Conservation (phyloP, 2,888 invertebrate genomes). For the Rhingia campestris region DNA sequence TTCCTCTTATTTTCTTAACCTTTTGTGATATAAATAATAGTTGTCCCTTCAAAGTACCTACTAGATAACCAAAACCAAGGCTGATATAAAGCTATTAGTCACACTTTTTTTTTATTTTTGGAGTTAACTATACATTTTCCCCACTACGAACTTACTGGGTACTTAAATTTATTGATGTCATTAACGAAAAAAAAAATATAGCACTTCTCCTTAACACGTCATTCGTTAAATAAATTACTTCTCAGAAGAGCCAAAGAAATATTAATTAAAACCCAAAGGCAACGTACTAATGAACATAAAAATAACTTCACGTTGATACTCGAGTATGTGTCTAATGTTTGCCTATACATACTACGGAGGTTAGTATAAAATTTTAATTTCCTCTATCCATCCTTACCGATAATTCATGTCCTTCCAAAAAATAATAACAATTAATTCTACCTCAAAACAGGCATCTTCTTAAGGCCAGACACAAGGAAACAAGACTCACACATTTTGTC, state of each 20-base stretch:
- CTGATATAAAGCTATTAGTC: too few relatives aligned
- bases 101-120: too few relatives aligned
- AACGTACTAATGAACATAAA: slow-evolving; percentile 22
- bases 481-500: slow-evolving; percentile 22
- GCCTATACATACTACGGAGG: background rate
- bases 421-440: slow-evolving; percentile 67
- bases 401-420: slow-evolving; percentile 53
- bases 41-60: too few relatives aligned
- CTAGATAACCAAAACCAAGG: too few relatives aligned
- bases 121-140: too few relatives aligned
- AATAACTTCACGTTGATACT: slow-evolving; percentile 6
- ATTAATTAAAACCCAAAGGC: slow-evolving; percentile 36
- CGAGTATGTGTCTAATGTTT: background rate
- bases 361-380: slow-evolving; percentile 57
- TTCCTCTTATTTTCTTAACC: too few relatives aligned
- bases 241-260: background rate
- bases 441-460: slow-evolving; percentile 30
- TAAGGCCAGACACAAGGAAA: slow-evolving; percentile 29
- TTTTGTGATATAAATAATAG: too few relatives aligned
- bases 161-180: background rate
- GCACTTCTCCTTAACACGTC: background rate
- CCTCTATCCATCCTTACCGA: slow-evolving; percentile 36
- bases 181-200: background rate
- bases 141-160: too few relatives aligned
- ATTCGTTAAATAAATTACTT: slow-evolving; percentile 9